Evolutionary conservation across 2,113 vertebrate species (phyloP).

Genomic region (Entosphenus tridentatus): DNA sequence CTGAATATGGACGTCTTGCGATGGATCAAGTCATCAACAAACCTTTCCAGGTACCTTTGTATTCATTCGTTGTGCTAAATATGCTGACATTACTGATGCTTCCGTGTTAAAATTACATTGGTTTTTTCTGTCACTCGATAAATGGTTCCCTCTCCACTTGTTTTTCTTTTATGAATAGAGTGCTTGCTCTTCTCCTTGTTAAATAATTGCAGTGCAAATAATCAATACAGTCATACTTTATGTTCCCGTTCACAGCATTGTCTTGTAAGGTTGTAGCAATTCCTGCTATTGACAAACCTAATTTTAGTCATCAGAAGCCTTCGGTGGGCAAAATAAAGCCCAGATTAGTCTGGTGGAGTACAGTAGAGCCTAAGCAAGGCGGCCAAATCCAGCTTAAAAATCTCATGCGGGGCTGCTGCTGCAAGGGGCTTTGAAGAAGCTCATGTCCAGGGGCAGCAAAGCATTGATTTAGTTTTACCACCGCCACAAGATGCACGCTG

Average conservation of each 20-base stretch:
- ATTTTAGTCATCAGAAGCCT: too few species aligned
- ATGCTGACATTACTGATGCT: accelerated
- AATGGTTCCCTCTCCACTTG: conserved; percentile 18
- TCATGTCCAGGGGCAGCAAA: too few species aligned
- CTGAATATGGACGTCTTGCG: conserved; percentile 76
- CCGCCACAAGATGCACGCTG: too few species aligned
- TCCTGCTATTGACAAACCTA: too few species aligned
- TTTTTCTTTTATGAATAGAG: conserved; percentile 12
- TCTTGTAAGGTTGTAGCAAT: conserved; percentile 10
- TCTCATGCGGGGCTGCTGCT: too few species aligned
- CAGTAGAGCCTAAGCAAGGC: too few species aligned
- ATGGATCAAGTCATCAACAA: conserved; percentile 96
- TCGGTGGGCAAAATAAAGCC: too few species aligned
- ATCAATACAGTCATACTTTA: conserved; percentile 9
- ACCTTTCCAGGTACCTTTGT: conserved; percentile 65
- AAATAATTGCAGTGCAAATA: not conserved
- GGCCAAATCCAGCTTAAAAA: too few species aligned
- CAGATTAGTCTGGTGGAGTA: too few species aligned
- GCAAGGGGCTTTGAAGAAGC: too few species aligned
- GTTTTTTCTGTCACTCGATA: conserved; percentile 14
- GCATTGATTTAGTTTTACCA: too few species aligned
- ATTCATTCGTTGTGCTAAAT: not conserved
- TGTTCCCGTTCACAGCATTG: conserved; percentile 14
- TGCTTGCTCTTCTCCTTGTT: not conserved
- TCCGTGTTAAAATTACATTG: conserved; percentile 8